Base-by-base conservation (phyloP, 1,140 invertebrate genomes). In the Pteromalus puparum region DNA sequence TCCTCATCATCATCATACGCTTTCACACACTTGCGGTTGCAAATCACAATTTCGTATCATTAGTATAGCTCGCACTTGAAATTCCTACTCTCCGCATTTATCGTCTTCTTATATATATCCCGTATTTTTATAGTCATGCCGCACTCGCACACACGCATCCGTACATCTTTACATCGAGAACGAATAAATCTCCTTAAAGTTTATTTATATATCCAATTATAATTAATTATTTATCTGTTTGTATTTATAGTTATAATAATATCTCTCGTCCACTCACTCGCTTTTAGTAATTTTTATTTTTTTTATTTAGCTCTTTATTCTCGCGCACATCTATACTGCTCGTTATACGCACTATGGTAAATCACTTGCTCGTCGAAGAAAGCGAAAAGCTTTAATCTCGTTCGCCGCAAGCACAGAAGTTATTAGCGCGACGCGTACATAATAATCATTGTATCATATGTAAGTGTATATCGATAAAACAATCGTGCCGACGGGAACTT, bases 401-500 rank as follows among this genome's bases (percentile, higher is more conserved):
- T 80, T 46, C 24, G n/a, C 73, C 42, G 70, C 77, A 81, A 84
- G 83, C 72, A 68, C 34, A 84, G 48, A 84, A 81, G 30, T 38
- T 81, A 81, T 28, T 28, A 26, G 53, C 70, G 46, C 76, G 38
- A 78, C 76, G 1, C 24, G 26, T 42, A 74, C 46, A 79, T 84
- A 0, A 65, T 70, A 73, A 42, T 79, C n/a, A 34, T 80, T 84
- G 13, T 68, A 48, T 48, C 1, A 4, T 65, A 65, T 76, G 46
- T 72, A 81, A 28, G 30, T 67, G 2, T 30, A 53, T 70, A 77
- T 70, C 12, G 46, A 72, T 68, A 74, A 53, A 84, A 83, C 46
- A 70, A 74, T 80, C 26, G 9, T 80, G 72, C 77, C 70, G 83
- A 75, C 83, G 76, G 83, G 83, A 84, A 84, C 77, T 80, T 80